phyloP scores from a whole-genome alignment of 2,888 invertebrate species.

The Acanthoscelides obtectus region DNA sequence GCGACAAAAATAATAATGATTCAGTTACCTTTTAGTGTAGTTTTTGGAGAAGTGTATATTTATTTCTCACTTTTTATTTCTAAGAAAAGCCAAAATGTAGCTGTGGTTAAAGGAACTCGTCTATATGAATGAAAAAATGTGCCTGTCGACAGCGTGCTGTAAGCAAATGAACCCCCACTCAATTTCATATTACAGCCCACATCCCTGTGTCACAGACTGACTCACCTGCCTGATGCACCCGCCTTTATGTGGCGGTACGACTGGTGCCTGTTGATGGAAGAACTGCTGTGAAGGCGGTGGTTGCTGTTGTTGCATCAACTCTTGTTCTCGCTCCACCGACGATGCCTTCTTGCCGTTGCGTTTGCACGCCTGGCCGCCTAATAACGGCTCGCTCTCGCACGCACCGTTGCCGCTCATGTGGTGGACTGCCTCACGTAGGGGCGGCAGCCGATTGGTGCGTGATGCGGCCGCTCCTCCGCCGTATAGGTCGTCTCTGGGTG shows the following conservation, averaged over 20 bases:
- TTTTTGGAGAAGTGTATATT: no score
- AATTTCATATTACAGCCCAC: no score
- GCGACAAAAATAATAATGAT: no score
- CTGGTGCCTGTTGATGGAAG: conserved; percentile 44
- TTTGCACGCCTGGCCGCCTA: conserved; percentile 29
- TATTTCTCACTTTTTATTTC: no score
- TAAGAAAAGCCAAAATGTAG: no score
- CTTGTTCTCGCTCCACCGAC: conserved; percentile 44
- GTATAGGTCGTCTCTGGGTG: conserved; percentile 36
- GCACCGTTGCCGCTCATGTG: conserved; percentile 43
- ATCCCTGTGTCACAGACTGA: background rate
- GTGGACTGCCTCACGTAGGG: conserved; percentile 49
- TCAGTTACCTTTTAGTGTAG: no score
- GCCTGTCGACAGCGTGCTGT: no score
- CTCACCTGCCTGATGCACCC: conserved; percentile 20
- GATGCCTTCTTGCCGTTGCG: conserved; percentile 47
- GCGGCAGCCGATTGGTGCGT: conserved; percentile 52
- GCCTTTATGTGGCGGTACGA: conserved; percentile 53
- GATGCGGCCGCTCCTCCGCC: conserved; percentile 14
- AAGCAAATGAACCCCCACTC: no score
- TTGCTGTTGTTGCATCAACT: background rate
- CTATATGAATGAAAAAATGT: no score
- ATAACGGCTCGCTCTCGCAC: conserved; percentile 59
- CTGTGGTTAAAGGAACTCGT: no score
- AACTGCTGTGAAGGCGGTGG: background rate